Conservation (phyloP, 2,113 vertebrate species). For the Melospiza melodia region DNA sequence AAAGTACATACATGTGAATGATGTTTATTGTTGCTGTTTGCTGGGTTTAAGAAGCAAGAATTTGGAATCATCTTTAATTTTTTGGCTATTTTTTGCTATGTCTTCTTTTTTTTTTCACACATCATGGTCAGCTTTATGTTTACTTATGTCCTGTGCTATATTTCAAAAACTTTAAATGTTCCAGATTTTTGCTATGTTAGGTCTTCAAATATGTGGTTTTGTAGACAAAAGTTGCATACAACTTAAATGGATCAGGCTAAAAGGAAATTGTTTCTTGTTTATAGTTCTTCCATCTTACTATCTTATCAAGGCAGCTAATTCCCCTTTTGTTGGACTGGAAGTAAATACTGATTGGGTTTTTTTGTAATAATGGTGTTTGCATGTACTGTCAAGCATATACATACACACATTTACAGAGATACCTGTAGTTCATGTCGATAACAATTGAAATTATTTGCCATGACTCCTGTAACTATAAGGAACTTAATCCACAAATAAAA, state of each 20-base stretch:
- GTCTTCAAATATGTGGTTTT: not conserved
- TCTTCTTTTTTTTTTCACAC: not conserved
- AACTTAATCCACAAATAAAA: not conserved
- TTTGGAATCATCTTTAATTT: not conserved
- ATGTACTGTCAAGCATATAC: not conserved
- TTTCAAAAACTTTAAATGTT: not conserved
- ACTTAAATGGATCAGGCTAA: conserved; percentile 1
- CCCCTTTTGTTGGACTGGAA: conserved; percentile 22
- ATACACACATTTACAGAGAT: not conserved
- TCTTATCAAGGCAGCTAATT: not conserved
- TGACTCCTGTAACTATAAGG: not conserved
- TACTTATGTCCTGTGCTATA: not conserved
- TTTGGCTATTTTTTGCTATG: not conserved
- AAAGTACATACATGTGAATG: not conserved
- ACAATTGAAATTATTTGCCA: not conserved
- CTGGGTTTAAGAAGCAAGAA: not conserved
- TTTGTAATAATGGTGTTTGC: not conserved
- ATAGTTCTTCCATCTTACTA: not conserved
- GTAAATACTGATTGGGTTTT: not conserved
- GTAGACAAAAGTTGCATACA: conserved; percentile 14
- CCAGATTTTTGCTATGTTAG: not conserved
- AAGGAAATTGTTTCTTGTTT: not conserved
- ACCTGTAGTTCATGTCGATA: not conserved
- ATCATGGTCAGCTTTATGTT: not conserved
- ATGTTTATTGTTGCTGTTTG: not conserved